These are phyloP conservation scores for Heliothis subflexa DNA, from an alignment of 1,140 invertebrate species.

Conservation along the genomic window DNA sequence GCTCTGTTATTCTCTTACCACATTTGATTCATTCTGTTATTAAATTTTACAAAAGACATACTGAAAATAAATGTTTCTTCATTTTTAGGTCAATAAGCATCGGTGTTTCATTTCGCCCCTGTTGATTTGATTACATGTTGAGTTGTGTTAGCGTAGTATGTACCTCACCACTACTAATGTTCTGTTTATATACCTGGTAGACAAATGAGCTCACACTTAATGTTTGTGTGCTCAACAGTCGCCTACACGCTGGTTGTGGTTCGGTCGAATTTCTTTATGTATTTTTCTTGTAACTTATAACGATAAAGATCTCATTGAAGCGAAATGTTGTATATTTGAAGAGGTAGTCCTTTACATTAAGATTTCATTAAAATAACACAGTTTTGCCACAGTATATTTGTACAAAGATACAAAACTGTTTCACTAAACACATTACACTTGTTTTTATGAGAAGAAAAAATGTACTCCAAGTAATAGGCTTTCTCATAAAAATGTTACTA, in stretches of 20 bases:
- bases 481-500: too few relatives aligned
- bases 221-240: conserved; percentile 7
- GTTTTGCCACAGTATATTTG: too few relatives aligned
- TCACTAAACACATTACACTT: background rate
- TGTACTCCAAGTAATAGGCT: too few relatives aligned
- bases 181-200: conserved; percentile 8
- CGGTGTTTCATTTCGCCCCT: conserved; percentile 80
- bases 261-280: conserved; percentile 8
- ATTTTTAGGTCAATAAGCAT: conserved; percentile 90
- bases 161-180: background rate
- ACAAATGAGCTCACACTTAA: conserved; percentile 11
- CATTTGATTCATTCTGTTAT: conserved; percentile 87
- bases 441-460: too few relatives aligned
- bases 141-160: background rate
- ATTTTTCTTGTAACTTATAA: conserved; percentile 11
- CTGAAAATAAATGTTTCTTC: conserved; percentile 90
- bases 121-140: conserved; percentile 25
- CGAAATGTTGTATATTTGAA: conserved; percentile 24
- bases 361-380: background rate
- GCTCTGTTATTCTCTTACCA: conserved; percentile 83
- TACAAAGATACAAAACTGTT: background rate
- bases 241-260: conserved; percentile 10
- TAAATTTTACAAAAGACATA: conserved; percentile 88
- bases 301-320: conserved; percentile 30
- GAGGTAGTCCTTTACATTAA: conserved; percentile 21